A percentile compares a stretch with the other conserved stretches of the same genome.
Evolutionary conservation across 1,140 invertebrate species (phyloP).

Genomic region (Eupristina koningsbergeri): DNA sequence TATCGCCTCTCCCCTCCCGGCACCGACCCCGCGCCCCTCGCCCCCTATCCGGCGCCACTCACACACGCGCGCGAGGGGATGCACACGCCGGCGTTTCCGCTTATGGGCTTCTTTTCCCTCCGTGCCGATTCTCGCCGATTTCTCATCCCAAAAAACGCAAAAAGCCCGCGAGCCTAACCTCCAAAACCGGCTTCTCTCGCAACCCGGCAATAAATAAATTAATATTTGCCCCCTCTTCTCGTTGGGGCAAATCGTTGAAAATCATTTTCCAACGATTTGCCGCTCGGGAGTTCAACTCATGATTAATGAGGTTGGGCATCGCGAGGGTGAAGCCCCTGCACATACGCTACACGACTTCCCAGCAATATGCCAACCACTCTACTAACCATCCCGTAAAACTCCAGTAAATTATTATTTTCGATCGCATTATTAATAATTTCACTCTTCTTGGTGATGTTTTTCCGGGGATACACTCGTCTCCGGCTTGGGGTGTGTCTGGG

Average conservation of each 20-base stretch:
- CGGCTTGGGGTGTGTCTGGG: too few relatives aligned
- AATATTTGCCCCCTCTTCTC: too few relatives aligned
- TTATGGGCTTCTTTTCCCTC: too few relatives aligned
- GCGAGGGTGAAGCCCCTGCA: background rate
- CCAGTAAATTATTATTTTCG: too few relatives aligned
- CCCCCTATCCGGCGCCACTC: background rate
- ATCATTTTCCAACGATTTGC: background rate
- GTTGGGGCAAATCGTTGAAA: too few relatives aligned
- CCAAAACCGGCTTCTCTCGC: background rate
- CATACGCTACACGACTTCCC: too few relatives aligned
- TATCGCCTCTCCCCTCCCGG: background rate
- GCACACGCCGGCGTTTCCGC: background rate
- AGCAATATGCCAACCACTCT: too few relatives aligned
- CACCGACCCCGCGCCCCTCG: background rate
- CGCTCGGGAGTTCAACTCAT: background rate
- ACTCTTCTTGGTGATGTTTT: too few relatives aligned
- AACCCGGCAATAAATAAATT: background rate
- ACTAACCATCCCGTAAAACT: background rate
- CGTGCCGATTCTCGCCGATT: background rate
- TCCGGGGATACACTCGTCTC: too few relatives aligned
- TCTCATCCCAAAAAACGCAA: too few relatives aligned
- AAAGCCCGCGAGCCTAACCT: background rate
- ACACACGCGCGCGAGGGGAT: background rate
- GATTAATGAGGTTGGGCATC: background rate
- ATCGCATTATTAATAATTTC: too few relatives aligned